Conservation (phyloP, 2,797 vertebrate genomes). For the Petrocephalus schoutedeni region DNA sequence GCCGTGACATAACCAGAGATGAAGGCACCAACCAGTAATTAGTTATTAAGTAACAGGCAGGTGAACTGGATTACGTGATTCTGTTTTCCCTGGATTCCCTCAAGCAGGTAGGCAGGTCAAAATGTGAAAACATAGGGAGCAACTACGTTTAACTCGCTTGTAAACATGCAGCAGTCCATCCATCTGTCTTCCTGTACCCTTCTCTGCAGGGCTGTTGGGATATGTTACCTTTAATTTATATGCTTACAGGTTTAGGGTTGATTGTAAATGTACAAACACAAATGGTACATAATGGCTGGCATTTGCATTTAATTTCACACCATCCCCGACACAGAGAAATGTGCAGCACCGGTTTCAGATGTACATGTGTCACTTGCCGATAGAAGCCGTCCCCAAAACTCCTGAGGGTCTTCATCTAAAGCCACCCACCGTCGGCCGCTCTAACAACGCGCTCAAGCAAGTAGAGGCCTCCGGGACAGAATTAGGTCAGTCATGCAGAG, state of each 20-base stretch:
- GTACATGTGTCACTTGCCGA: not conserved
- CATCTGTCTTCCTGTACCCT: not conserved
- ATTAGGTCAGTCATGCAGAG: not conserved
- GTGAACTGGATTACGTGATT: not conserved
- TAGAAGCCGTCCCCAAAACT: not conserved
- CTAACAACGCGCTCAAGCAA: not conserved
- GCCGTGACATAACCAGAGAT: not conserved
- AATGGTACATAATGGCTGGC: not conserved
- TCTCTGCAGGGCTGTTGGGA: not conserved
- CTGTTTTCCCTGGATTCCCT: not conserved
- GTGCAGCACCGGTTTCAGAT: not conserved
- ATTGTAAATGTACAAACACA: not conserved
- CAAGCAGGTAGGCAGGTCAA: not conserved
- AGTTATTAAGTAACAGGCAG: not conserved
- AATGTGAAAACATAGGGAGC: not conserved
- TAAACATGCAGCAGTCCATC: not conserved
- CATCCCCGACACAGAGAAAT: not conserved
- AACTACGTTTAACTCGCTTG: not conserved
- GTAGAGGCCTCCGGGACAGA: not conserved
- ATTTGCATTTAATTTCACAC: not conserved
- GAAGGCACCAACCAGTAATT: not conserved
- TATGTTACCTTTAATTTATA: not conserved
- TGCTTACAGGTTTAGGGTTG: not conserved
- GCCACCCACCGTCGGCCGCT: not conserved
- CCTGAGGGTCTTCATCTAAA: not conserved